Evolutionary conservation across 2,888 invertebrate species (phyloP).

Genomic region (Xylophagus ater): DNA sequence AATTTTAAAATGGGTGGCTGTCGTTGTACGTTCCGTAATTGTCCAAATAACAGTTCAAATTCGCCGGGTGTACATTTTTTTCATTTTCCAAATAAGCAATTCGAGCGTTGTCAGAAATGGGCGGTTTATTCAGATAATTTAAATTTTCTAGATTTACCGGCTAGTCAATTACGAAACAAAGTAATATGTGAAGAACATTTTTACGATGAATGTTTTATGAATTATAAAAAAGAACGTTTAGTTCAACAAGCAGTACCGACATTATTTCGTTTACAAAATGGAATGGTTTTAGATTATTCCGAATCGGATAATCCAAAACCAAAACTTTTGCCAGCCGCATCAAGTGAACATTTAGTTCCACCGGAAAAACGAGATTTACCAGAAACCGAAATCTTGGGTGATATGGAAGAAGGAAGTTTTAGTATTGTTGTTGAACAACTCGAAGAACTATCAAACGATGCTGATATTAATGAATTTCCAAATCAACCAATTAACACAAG

Average conservation of each 20-base stretch:
- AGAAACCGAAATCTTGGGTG: too few relatives aligned
- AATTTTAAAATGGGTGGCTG: conserved; percentile 46
- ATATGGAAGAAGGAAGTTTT: background rate
- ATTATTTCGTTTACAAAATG: conserved; percentile 26
- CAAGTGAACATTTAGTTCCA: conserved; percentile 25
- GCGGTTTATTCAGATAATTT: conserved; percentile 35
- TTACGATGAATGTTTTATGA: conserved; percentile 41
- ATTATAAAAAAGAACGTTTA: conserved; percentile 40
- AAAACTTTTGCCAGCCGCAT: conserved; percentile 20
- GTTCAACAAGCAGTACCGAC: conserved; percentile 41
- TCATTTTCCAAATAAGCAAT: conserved; percentile 40
- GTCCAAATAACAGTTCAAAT: conserved; percentile 38
- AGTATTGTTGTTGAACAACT: background rate
- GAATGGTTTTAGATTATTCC: conserved; percentile 26
- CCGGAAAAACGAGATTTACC: too few relatives aligned
- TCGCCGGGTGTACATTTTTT: conserved; percentile 41
- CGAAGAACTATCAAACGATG: background rate
- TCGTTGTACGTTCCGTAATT: conserved; percentile 43
- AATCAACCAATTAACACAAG: too few relatives aligned
- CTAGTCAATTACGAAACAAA: conserved; percentile 39
- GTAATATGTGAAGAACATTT: conserved; percentile 44
- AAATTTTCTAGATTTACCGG: conserved; percentile 32
- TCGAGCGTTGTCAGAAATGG: conserved; percentile 35
- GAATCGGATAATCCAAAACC: conserved; percentile 21
- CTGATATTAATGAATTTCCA: background rate